A percentile compares a stretch with the other conserved stretches of the same genome.
Evolutionary conservation across 1,140 invertebrate genomes (phyloP).

Genomic region (Hermatobates lingyangjiaoensis): DNA sequence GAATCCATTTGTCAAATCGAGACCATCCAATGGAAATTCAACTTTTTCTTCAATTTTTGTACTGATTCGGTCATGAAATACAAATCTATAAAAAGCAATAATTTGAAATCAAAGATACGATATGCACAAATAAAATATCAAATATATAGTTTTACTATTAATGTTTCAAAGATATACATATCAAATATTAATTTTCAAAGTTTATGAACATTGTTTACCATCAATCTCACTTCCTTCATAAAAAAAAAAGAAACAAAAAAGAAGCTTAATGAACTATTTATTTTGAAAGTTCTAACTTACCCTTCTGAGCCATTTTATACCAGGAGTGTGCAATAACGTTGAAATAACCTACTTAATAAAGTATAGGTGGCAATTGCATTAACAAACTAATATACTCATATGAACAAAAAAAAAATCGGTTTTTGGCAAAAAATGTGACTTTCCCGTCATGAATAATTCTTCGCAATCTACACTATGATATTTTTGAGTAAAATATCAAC

Average conservation of each 20-base stretch:
- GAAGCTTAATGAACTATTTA: conserved; percentile 1
- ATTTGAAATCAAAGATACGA: background rate
- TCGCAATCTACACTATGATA: too few relatives aligned
- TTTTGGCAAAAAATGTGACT: too few relatives aligned
- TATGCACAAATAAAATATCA: conserved; percentile 7
- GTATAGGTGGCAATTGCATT: too few relatives aligned
- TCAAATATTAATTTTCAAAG: background rate
- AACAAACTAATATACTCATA: too few relatives aligned
- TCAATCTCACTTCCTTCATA: too few relatives aligned
- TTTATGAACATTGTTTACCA: background rate
- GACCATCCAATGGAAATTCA: conserved; percentile 37
- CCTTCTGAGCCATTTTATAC: too few relatives aligned
- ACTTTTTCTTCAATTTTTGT: conserved; percentile 49
- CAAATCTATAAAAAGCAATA: conserved; percentile 32
- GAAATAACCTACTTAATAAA: too few relatives aligned
- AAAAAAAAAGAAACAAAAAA: conserved; percentile 4
- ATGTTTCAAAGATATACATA: background rate
- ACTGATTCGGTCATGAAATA: conserved; percentile 45
- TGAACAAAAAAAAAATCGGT: too few relatives aligned
- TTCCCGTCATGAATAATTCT: too few relatives aligned
- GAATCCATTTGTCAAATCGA: conserved; percentile 21
- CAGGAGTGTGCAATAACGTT: too few relatives aligned
- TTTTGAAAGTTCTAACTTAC: too few relatives aligned
- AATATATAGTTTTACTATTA: conserved; percentile 1
- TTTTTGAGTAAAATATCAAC: too few relatives aligned